phyloP scores from a whole-genome alignment of 1,140 invertebrate species.

The Nomia melanderi region DNA sequence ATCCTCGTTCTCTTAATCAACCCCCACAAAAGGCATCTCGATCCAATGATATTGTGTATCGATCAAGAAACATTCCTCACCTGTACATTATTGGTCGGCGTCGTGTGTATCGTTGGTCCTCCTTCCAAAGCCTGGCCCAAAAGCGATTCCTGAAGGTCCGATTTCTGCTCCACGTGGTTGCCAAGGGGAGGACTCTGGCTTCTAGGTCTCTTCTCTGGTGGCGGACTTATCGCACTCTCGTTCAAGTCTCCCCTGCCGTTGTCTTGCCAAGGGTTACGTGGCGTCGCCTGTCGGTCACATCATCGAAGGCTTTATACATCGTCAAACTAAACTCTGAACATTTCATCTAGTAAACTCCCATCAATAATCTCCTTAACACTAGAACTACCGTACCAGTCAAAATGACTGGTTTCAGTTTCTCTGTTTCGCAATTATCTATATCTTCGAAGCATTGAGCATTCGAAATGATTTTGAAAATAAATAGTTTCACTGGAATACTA shows the following conservation, averaged over 20 bases:
- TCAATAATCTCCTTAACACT: too few species aligned
- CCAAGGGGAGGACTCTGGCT: slow-evolving; percentile 81
- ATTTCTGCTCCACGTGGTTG: slow-evolving; percentile 79
- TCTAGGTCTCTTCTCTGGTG: slow-evolving; percentile 82
- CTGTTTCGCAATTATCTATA: too few species aligned
- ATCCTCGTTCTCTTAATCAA: neutral
- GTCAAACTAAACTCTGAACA: too few species aligned
- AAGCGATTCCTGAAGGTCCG: slow-evolving; percentile 85
- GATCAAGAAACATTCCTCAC: slow-evolving; percentile 53
- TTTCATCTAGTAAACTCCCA: too few species aligned
- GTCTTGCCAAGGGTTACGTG: slow-evolving; percentile 81
- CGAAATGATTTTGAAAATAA: too few species aligned
- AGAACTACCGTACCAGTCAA: too few species aligned
- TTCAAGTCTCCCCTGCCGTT: slow-evolving; percentile 78
- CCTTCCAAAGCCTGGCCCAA: slow-evolving; percentile 88
- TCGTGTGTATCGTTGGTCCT: slow-evolving; percentile 82
- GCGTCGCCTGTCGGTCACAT: slow-evolving; percentile 68
- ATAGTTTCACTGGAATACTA: too few species aligned
- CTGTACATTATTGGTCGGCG: slow-evolving; percentile 75
- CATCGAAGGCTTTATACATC: neutral
- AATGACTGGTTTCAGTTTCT: too few species aligned
- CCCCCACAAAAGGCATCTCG: too few species aligned
- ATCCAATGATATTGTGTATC: neutral
- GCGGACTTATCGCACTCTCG: slow-evolving; percentile 78
- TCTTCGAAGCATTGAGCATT: too few species aligned